Evolutionary conservation across 2,888 invertebrate genomes (phyloP).

Genomic region (Gandaritis pyraliata): DNA sequence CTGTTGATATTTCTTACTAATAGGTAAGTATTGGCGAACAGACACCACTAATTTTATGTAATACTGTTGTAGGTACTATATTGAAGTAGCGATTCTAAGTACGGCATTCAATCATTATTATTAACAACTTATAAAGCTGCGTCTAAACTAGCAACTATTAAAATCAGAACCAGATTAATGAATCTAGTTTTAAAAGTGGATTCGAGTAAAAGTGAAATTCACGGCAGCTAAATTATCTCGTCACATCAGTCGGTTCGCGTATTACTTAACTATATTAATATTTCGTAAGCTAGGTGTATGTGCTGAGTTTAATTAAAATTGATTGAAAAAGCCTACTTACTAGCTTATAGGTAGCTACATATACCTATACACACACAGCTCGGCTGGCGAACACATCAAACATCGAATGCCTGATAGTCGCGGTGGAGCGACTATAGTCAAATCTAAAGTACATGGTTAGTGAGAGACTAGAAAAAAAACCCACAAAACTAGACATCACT

Average conservation of each 20-base stretch:
- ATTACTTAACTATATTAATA: constrained; percentile 38
- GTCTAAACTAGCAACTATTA: background rate
- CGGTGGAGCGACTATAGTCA: too few species aligned
- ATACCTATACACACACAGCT: background rate
- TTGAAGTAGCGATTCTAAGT: too few species aligned
- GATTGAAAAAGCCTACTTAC: constrained; percentile 30
- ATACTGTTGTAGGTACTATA: too few species aligned
- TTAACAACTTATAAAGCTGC: too few species aligned
- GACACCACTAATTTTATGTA: too few species aligned
- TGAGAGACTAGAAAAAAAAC: too few species aligned
- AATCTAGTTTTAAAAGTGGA: constrained; percentile 15
- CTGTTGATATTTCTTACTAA: too few species aligned
- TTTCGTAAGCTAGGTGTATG: constrained; percentile 24
- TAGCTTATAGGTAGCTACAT: too few species aligned
- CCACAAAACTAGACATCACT: too few species aligned
- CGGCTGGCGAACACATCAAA: constrained; percentile 1
- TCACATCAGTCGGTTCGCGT: constrained; percentile 24
- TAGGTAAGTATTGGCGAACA: too few species aligned
- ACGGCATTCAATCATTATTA: too few species aligned
- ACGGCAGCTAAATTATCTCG: constrained; percentile 24
- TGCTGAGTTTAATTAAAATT: constrained; percentile 36
- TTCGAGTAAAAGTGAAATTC: constrained; percentile 27
- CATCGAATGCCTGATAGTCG: background rate
- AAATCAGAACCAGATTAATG: constrained; percentile 13
- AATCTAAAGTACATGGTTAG: too few species aligned